Conservation (phyloP, 2,888 invertebrate genomes). For the Leptinotarsa haldemani region DNA sequence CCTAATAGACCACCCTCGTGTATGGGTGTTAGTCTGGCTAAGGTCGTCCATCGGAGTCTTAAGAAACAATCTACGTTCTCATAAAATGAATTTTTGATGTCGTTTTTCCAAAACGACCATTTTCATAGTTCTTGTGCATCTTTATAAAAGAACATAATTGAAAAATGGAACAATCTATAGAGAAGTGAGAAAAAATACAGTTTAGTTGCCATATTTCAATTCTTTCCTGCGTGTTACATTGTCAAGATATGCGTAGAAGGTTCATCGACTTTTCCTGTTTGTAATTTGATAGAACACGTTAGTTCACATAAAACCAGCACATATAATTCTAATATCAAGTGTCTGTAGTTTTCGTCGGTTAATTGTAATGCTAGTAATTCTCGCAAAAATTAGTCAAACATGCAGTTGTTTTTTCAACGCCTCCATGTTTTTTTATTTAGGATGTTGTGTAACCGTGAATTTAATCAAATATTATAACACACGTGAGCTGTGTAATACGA, state of each 20-base stretch:
- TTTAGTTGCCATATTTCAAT: too few species aligned
- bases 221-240: too few species aligned
- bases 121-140: too few species aligned
- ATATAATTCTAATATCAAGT: not conserved
- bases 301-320: not conserved
- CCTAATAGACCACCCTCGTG: too few species aligned
- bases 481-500: conserved; percentile 44
- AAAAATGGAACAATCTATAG: too few species aligned
- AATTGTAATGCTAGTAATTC: not conserved
- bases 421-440: conserved; percentile 22
- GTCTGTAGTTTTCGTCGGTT: not conserved
- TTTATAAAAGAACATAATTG: too few species aligned
- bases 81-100: too few species aligned
- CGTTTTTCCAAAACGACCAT: too few species aligned
- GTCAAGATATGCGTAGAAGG: not conserved
- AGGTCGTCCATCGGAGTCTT: too few species aligned
- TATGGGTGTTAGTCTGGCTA: too few species aligned
- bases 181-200: too few species aligned
- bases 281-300: conserved; percentile 5
- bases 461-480: conserved; percentile 35
- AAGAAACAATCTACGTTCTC: too few species aligned
- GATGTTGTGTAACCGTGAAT: conserved; percentile 26
- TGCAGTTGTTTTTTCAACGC: not conserved
- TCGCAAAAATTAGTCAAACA: not conserved
- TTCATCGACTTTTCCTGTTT: conserved; percentile 13